Percentiles rank a stretch among this genome's conserved stretches.
Evolutionary conservation across 2,888 invertebrate genomes (phyloP).

Genomic region (Melinaea menophilus): DNA sequence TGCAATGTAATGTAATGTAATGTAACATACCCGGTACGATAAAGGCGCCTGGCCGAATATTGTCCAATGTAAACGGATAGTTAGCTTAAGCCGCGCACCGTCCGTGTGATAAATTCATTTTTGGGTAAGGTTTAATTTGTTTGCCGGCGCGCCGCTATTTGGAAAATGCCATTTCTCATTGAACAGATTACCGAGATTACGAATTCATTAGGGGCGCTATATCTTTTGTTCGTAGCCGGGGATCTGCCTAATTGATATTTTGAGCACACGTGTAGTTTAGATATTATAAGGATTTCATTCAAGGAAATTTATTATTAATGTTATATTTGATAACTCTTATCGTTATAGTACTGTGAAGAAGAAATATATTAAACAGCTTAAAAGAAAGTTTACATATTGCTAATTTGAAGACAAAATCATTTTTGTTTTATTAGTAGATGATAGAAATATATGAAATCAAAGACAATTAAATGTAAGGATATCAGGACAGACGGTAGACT

Average conservation of each 20-base stretch:
- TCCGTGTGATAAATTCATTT: slow-evolving; percentile 75
- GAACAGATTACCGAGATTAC: slow-evolving; percentile 76
- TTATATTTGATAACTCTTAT: too few species aligned
- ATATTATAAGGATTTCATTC: slow-evolving; percentile 8
- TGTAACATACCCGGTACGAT: neutral
- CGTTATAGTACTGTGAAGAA: too few species aligned
- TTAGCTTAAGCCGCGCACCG: slow-evolving; percentile 43
- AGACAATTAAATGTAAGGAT: slow-evolving; percentile 41
- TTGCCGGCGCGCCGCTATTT: slow-evolving; percentile 61
- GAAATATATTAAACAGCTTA: too few species aligned
- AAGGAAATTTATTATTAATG: too few species aligned
- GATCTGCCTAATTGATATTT: slow-evolving; percentile 70
- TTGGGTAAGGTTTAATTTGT: slow-evolving; percentile 75
- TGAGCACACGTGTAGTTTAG: slow-evolving; percentile 52
- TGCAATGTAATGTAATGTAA: too few species aligned
- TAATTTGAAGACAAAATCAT: too few species aligned
- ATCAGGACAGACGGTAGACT: slow-evolving; percentile 51
- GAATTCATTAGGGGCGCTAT: slow-evolving; percentile 73
- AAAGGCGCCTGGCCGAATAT: slow-evolving; percentile 24
- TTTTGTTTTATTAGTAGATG: too few species aligned
- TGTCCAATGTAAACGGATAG: slow-evolving; percentile 54
- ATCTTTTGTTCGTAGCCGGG: slow-evolving; percentile 61
- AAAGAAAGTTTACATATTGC: too few species aligned
- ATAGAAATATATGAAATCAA: slow-evolving; percentile 11
- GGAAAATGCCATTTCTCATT: slow-evolving; percentile 74